Conservation (phyloP, 2,888 invertebrate species). For the Ypsolopha sequella region DNA sequence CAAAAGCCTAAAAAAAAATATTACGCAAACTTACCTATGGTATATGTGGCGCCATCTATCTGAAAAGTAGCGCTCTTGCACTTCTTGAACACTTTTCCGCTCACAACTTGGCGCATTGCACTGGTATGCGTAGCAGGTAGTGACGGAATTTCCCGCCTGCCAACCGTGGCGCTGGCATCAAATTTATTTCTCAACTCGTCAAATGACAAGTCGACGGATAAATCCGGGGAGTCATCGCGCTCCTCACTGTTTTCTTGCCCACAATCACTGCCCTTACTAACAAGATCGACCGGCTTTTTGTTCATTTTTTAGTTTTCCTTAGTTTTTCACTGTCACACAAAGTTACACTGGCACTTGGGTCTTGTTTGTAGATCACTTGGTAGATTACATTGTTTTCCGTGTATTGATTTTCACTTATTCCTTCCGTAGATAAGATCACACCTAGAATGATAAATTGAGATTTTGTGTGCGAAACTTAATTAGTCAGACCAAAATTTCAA, state of each 20-base stretch:
- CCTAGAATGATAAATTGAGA: too few relatives aligned
- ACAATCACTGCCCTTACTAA: slow-evolving; percentile 16
- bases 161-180: slow-evolving; percentile 51
- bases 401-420: too few relatives aligned
- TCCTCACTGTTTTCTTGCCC: slow-evolving; percentile 46
- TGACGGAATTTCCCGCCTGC: slow-evolving; percentile 46
- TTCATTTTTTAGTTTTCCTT: slow-evolving; percentile 2
- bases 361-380: too few relatives aligned
- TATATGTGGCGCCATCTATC: slow-evolving; percentile 88
- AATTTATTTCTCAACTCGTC: slow-evolving; percentile 58
- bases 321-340: background rate
- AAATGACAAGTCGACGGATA: slow-evolving; percentile 45
- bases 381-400: too few relatives aligned
- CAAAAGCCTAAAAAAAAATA: background rate
- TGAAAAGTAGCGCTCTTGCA: slow-evolving; percentile 91
- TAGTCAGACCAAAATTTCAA: too few relatives aligned
- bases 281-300: slow-evolving; percentile 3
- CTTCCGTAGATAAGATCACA: too few relatives aligned
- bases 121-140: slow-evolving; percentile 62
- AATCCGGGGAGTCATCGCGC: slow-evolving; percentile 37
- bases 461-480: too few relatives aligned
- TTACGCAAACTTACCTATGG: slow-evolving; percentile 78
- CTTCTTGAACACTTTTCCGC: slow-evolving; percentile 79
- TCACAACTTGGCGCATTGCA: slow-evolving; percentile 60
- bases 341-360: background rate